A percentile compares a stretch with the other conserved stretches of the same genome.
These are phyloP conservation scores for Brachyopa scutellaris DNA, from an alignment of 2,888 invertebrate genomes.

Conservation along the genomic window DNA sequence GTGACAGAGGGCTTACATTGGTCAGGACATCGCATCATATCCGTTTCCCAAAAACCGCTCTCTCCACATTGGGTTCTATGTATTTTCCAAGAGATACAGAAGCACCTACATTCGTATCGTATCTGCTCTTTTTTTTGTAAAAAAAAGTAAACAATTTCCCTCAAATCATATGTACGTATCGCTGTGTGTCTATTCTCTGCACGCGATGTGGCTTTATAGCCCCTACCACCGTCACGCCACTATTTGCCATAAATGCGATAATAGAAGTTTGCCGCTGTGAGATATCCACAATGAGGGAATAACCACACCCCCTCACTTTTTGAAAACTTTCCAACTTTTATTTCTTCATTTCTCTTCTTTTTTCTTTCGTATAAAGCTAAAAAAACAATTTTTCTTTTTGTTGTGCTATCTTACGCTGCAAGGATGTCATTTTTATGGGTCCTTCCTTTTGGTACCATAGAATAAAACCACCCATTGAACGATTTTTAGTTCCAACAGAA, in stretches of 20 bases:
- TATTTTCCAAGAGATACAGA: not conserved
- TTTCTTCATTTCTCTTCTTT: slow-evolving; percentile 12
- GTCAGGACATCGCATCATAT: slow-evolving; percentile 49
- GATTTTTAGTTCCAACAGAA: slow-evolving; percentile 31
- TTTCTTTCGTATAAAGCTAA: not conserved
- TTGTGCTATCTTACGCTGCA: slow-evolving; percentile 28
- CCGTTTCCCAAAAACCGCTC: too few species aligned
- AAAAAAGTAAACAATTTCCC: slow-evolving; percentile 34
- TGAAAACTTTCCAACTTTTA: slow-evolving; percentile 36
- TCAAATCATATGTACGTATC: slow-evolving; percentile 19
- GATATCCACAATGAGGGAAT: not conserved
- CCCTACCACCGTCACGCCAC: not conserved
- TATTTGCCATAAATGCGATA: slow-evolving; percentile 9
- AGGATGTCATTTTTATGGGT: slow-evolving; percentile 54
- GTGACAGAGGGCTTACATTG: slow-evolving; percentile 50
- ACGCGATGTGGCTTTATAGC: slow-evolving; percentile 4
- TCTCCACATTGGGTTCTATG: not conserved
- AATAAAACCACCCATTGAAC: slow-evolving; percentile 39
- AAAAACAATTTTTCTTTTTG: slow-evolving; percentile 24
- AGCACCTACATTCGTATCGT: slow-evolving; percentile 23
- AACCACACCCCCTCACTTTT: slow-evolving; percentile 13
- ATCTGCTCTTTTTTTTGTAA: not conserved
- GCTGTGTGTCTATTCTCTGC: not conserved
- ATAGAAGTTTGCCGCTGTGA: slow-evolving; percentile 27
- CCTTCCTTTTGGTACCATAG: slow-evolving; percentile 28